Base-by-base conservation (phyloP, 2,797 vertebrate genomes). In the Picus viridis region DNA sequence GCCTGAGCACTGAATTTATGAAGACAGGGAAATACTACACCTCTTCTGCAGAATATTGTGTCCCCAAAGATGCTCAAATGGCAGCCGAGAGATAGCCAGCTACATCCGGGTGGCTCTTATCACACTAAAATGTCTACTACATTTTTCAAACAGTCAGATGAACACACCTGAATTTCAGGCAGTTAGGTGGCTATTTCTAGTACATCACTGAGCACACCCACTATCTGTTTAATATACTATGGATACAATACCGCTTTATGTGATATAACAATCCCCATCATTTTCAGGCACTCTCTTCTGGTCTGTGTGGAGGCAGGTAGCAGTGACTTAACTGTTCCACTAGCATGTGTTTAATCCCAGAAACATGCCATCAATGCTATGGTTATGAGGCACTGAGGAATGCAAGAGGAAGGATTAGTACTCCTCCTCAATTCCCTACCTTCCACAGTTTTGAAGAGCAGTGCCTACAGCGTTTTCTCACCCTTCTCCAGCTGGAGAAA, bases 281-380 rank as follows among this genome's bases (percentile, higher is more conserved):
- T 19, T 10, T 39, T 12, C 36, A 49, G 70, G 27, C n/a, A n/a
- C 51, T 29, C 24, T 10, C 17, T 45, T 76, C 22, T 15, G 23
- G 56, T 11, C 67, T 20, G 43, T 15, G 1, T 47, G 39, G 83
- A 62, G 39, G 34, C 45, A 57, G 45, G 41, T 1, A 39, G 69
- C 34, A 67, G n/a, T 1, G 4, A 58, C 27, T 24, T 32, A n/a
- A 34, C 49, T 14, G 10, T n/a, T 34, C 43, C 69, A 34, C 19
- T 6, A 20, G 27, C 19, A 9, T 14, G 30, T 32, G 22, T 53
- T 59, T 70, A 36, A 63, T 22, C 13, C 29, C 51, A 74, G 65
- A 68, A 67, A 57, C 7, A 20, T 1, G 7, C 29, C 24, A n/a
- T n/a, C 34, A 10, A 2, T 2, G 2, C 64, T n/a, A 43, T 0